Conservation (phyloP, 2,888 invertebrate genomes). For the Syrphus vitripennis region DNA sequence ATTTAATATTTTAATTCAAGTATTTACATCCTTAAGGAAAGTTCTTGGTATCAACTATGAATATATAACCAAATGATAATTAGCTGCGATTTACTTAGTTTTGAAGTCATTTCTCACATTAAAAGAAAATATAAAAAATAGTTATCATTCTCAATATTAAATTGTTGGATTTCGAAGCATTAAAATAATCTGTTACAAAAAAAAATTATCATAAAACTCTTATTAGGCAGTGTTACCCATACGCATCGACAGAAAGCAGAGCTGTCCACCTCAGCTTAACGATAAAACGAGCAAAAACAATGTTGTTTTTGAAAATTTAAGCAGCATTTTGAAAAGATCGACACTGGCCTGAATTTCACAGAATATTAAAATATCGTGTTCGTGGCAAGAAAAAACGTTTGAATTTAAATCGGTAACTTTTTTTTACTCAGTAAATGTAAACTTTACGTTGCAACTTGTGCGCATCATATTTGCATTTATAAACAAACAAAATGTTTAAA, state of each 20-base stretch:
- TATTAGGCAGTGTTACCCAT: conserved; percentile 32
- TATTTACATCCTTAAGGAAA: too few relatives aligned
- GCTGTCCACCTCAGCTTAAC: conserved; percentile 41
- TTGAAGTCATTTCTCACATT: too few relatives aligned
- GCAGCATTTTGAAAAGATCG: conserved; percentile 6
- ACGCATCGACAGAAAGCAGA: conserved; percentile 64
- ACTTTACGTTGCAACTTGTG: neutral
- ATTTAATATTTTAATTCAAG: too few relatives aligned
- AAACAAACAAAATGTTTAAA: neutral
- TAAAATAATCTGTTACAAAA: conserved; percentile 7
- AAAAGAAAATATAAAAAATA: neutral
- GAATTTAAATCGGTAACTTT: neutral
- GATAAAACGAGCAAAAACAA: conserved; percentile 8
- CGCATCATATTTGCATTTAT: conserved; percentile 5
- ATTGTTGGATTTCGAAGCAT: neutral
- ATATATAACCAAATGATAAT: too few relatives aligned
- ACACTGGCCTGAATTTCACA: conserved; percentile 13
- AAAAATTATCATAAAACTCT: conserved; percentile 20
- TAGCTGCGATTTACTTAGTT: too few relatives aligned
- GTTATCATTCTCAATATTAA: conserved; percentile 20
- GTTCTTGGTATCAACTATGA: too few relatives aligned
- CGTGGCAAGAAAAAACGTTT: conserved; percentile 7
- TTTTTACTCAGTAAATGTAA: neutral
- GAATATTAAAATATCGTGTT: conserved; percentile 1
- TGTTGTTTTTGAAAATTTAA: conserved; percentile 2